Evolutionary conservation across 2,888 invertebrate species (phyloP).

Genomic region (Epinotia demarniana): DNA sequence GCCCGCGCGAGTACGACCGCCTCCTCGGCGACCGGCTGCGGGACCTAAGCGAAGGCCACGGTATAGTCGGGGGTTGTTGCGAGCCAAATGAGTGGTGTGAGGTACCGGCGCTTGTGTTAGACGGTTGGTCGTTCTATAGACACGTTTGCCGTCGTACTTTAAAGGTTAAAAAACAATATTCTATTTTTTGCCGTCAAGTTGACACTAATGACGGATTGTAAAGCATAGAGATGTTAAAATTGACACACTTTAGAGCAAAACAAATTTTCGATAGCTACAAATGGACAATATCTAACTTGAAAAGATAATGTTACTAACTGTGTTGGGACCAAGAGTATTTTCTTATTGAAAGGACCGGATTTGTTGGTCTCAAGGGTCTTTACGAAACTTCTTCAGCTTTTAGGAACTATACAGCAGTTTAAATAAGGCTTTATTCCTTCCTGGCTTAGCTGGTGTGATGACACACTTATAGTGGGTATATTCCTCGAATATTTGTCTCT

Average conservation of each 20-base stretch:
- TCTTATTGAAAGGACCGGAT: not conserved
- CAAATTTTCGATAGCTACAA: no score
- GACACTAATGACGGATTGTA: no score
- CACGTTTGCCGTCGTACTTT: not conserved
- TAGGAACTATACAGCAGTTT: no score
- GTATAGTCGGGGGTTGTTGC: slow-evolving; percentile 57
- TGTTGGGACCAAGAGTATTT: not conserved
- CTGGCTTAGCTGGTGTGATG: not conserved
- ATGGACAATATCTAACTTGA: no score
- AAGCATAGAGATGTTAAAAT: no score
- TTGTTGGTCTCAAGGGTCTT: not conserved
- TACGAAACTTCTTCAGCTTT: not conserved
- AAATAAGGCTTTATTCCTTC: not conserved
- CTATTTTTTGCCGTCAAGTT: no score
- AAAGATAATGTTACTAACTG: no score
- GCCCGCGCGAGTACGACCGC: slow-evolving; percentile 77
- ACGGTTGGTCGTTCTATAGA: not conserved
- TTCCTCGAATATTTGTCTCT: not conserved
- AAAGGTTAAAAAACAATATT: no score
- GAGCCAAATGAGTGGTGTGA: slow-evolving; percentile 53
- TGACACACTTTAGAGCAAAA: no score
- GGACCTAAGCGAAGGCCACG: slow-evolving; percentile 70
- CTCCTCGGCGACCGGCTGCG: slow-evolving; percentile 80
- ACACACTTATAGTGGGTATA: not conserved
- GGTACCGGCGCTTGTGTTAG: not conserved